Base-by-base conservation (phyloP, 2,888 invertebrate genomes). In the Drosophila diplacantha region DNA sequence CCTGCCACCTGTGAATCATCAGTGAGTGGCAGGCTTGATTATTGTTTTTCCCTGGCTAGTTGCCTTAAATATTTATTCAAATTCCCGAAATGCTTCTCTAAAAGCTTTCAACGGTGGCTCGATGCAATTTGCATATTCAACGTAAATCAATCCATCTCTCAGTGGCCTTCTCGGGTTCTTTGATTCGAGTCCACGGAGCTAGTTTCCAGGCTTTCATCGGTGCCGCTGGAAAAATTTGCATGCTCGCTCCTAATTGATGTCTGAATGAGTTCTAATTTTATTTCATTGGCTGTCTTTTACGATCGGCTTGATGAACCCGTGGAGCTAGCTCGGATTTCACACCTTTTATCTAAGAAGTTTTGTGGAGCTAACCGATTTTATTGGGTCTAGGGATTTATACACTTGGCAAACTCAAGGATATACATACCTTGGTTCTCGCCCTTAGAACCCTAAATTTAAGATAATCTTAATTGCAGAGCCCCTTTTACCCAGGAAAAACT, bases 241-340 rank as follows among this genome's bases (percentile, higher is more conserved):
- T 77, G 74, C 72, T 52, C 49, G 72, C 67, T 44, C 51, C 74
- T 74, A 77, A 77, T 82, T 80, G 80, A 76, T 67, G 66, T 54
- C 52, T 80, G 82, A 81, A 72, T 77, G 82, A 72, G 66, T 74
- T 76, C 66, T 64, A 74, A 81, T 74, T 69, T 57, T 64, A 59
- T 69, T 69, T 65, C 52, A 59, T 47, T 47, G 61, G 35, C 52
- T 43, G 43, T 32, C 35, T 44, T 39, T 76, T 57, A 64, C 67
- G 77, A 79, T 72, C 64, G 47, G 60, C 51, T 71, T 65, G 56
- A 67, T 67, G 67, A 69, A 62, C 62, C 51, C 39, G 38, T n/a
- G 38, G 35, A 32, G 29, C 43, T 26, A 18, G 53, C 50, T 60
- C 35, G n/a, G 35, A 60, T 49, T 52, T 69, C 47, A 58, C 69